Evolutionary conservation across 2,797 vertebrate genomes (phyloP).

Genomic region (Cephalopachus bancanus): DNA sequence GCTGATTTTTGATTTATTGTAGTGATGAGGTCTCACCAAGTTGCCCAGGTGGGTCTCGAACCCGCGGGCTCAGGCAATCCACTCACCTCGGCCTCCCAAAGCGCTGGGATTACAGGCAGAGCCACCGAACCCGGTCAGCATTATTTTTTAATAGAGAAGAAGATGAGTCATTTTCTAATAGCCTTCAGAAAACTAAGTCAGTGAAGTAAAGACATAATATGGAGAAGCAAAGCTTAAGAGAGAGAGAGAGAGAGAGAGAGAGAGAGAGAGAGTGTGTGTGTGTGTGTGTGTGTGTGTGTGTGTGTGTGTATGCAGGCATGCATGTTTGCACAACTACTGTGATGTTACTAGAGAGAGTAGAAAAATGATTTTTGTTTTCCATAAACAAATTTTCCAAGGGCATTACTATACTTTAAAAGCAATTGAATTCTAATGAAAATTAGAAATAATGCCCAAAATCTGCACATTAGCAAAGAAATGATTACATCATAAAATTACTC

Average conservation of each 20-base stretch:
- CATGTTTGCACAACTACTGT: not conserved
- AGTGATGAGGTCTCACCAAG: no score
- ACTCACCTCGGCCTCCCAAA: no score
- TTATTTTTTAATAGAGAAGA: not conserved
- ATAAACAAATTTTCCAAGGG: constrained; percentile 71
- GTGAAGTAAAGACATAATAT: not conserved
- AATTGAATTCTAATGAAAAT: constrained; percentile 79
- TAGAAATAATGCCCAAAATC: not conserved
- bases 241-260: not conserved
- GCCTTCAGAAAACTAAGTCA: not conserved
- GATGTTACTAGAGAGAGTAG: constrained; percentile 27
- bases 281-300: not conserved
- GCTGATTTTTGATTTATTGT: no score
- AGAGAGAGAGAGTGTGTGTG: no score
- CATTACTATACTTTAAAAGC: constrained; percentile 76
- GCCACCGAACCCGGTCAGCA: not conserved
- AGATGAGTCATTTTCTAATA: not conserved
- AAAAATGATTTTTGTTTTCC: constrained; percentile 74
- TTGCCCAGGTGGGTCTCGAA: no score
- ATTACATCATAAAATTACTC: constrained; percentile 79
- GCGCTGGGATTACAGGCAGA: no score
- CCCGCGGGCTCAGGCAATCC: no score
- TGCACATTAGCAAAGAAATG: constrained; percentile 43
- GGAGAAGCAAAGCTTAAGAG: not conserved
- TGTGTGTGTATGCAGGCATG: accelerated